Conservation (phyloP, 1,140 invertebrate genomes). For the Ptiloglossa arizonensis region DNA sequence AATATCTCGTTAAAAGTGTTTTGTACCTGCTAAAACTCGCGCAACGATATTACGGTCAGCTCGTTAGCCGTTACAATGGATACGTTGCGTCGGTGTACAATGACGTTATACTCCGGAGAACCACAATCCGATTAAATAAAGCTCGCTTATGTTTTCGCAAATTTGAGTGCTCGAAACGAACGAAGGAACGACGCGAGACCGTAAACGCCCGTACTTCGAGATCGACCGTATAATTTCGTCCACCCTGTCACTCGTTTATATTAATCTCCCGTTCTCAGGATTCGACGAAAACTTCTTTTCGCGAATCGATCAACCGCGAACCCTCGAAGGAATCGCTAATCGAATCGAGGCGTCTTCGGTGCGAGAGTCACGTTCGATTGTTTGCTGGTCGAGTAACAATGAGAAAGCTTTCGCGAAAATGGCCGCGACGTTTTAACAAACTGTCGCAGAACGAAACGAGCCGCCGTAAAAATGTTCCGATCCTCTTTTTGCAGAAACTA, state of each 20-base stretch:
- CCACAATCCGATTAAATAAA: conserved; percentile 39
- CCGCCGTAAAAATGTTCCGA: conserved; percentile 2
- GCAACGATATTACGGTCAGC: conserved; percentile 39
- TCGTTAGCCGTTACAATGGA: conserved; percentile 49
- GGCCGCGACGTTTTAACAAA: neutral
- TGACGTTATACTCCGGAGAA: conserved; percentile 42
- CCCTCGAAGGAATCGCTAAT: neutral
- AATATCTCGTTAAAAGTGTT: conserved; percentile 44
- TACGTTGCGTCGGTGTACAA: conserved; percentile 30
- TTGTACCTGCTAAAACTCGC: conserved; percentile 30
- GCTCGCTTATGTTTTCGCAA: conserved; percentile 49
- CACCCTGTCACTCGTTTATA: neutral
- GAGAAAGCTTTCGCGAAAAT: neutral
- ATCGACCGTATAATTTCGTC: neutral
- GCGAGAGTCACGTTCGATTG: neutral
- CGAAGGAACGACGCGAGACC: conserved; percentile 9
- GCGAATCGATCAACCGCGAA: neutral
- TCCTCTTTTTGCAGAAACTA: conserved; percentile 62
- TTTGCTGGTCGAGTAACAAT: neutral
- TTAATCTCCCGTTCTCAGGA: neutral
- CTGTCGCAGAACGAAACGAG: neutral
- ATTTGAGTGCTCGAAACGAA: conserved; percentile 31
- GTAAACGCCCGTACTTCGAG: conserved; percentile 9
- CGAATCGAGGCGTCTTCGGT: neutral
- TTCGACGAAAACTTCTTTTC: neutral